phyloP scores from a whole-genome alignment of 1,140 invertebrate species.

The Drosophila paulistorum region DNA sequence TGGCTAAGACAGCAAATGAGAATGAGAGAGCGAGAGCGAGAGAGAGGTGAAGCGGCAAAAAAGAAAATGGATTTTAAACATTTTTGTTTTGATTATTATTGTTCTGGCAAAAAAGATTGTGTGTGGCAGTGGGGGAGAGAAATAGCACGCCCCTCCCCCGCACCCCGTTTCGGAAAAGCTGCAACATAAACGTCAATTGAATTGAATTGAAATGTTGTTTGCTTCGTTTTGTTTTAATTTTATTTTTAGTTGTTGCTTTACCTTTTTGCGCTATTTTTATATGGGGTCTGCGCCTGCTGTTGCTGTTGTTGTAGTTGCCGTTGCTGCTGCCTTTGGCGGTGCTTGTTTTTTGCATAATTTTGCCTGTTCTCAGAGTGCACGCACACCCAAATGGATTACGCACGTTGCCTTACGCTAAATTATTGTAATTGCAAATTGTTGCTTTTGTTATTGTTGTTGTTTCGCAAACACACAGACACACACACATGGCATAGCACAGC shows the following conservation, averaged over 20 bases:
- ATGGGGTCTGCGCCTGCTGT: conserved; percentile 49
- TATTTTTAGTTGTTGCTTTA: conserved; percentile 55
- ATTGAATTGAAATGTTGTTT: conserved; percentile 66
- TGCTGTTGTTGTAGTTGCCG: conserved; percentile 41
- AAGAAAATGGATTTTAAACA: conserved; percentile 81
- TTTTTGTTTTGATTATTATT: conserved; percentile 82
- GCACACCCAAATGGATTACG: conserved; percentile 35
- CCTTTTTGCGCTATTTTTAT: conserved; percentile 70
- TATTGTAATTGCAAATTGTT: conserved; percentile 38
- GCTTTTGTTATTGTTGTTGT: conserved; percentile 30
- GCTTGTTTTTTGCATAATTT: conserved; percentile 74
- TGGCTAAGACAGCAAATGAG: conserved; percentile 66
- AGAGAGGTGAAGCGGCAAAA: conserved; percentile 52
- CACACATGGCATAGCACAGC: neutral
- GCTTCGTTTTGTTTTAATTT: conserved; percentile 35
- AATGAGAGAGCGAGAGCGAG: conserved; percentile 53
- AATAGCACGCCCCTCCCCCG: neutral
- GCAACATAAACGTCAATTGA: conserved; percentile 66
- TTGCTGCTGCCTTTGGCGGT: conserved; percentile 35
- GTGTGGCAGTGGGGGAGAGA: conserved; percentile 33
- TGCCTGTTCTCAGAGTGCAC: conserved; percentile 22
- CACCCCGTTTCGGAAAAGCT: conserved; percentile 41
- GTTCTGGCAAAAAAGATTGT: conserved; percentile 45
- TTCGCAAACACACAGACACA: conserved; percentile 13
- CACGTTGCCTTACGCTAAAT: conserved; percentile 40